phyloP scores from a whole-genome alignment of 2,797 vertebrate species.

The Pipistrellus kuhlii region DNA sequence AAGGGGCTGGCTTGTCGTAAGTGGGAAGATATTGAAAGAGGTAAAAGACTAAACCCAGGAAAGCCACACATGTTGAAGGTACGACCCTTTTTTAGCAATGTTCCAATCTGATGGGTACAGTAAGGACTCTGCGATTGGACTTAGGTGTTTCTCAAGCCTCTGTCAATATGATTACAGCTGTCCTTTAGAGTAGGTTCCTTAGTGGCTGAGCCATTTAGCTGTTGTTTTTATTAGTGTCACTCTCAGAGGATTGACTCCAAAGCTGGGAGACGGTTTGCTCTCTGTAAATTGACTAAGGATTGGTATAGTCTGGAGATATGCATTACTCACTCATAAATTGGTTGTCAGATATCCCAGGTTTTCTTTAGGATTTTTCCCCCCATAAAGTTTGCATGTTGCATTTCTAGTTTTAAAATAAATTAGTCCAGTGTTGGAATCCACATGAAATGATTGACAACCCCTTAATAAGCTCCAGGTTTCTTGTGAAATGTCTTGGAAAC shows the following conservation, averaged over 20 bases:
- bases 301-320: background rate
- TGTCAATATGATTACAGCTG: background rate
- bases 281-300: background rate
- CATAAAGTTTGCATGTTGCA: background rate
- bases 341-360: background rate
- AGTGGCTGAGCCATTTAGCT: background rate
- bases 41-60: background rate
- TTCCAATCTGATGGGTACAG: background rate
- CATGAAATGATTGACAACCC: background rate
- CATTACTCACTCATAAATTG: background rate
- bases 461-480: conserved; percentile 31
- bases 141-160: background rate
- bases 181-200: background rate
- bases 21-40: background rate
- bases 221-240: background rate
- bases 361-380: background rate
- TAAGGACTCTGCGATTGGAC: background rate
- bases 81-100: background rate
- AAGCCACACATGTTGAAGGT: background rate
- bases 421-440: background rate
- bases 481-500: background rate
- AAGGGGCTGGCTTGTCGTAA: background rate
- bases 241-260: background rate
- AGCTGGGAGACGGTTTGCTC: background rate
- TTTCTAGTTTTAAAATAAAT: conserved; percentile 57